Base-by-base conservation (phyloP, 2,797 vertebrate genomes). In the Orestias chungarensis region DNA sequence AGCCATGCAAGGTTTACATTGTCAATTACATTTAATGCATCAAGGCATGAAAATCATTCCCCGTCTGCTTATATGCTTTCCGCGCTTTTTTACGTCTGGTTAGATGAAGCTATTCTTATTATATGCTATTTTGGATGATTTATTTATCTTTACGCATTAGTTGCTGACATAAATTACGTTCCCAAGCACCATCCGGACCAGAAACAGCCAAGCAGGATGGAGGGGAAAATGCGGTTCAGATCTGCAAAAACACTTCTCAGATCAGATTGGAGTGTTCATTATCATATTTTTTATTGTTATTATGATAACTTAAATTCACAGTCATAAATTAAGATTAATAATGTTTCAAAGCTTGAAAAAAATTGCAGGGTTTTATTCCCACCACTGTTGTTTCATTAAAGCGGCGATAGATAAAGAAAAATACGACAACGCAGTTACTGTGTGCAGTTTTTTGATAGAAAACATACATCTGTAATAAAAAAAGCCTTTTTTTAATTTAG, bases 61-160 rank as follows among this genome's bases (percentile, higher is more conserved):
- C 68, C 8, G 29, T 33, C 3, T 47, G 68, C 42, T 59, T 33
- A 40, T n/a, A 40, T 9, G 35, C 11, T 43, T 55, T 7, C 25
- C 1, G 4, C 43, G 11, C 52, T 59, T 59, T n/a, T 61, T 59
- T 59, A 57, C 33, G n/a, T 46, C 54, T 70, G 15, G n/a, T n/a
- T 9, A 23, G 6, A 33, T 57, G 40, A 23, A n/a, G 57, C 12
- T 46, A 23, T 59, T 57, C 59, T 44, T 33, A 23, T 59, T 59
- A 44, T 10, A 61, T 38, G 10, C 0, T 40, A 7, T 31, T 59
- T 70, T 8, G 29, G 54, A 59, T 8, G 14, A 47, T 46, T 17
- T 49, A 35, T 49, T 66, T 49, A 31, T 44, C 65, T 6, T 66
- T 17, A 49, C 4, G 50, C 38, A 68, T 68, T 25, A 54, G 50